Base-by-base conservation (phyloP, 2,888 invertebrate species). In the Cantharis lateralis region DNA sequence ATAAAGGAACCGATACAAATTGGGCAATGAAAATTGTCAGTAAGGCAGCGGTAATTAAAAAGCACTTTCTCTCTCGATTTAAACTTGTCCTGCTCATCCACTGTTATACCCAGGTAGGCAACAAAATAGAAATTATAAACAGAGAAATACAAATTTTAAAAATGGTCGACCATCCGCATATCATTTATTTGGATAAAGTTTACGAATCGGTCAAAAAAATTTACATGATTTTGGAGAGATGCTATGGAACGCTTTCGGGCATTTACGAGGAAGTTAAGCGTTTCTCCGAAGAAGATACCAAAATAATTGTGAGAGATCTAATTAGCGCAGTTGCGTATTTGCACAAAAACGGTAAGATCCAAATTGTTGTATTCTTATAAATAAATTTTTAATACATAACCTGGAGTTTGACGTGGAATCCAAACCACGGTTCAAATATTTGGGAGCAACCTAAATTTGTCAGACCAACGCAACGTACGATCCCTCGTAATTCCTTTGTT, bases 121-220 rank as follows among this genome's bases (percentile, higher is more conserved):
- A 74, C 10, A 81, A 80, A 81, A 84, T 90, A 72, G 87, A 87
- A 76, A 83, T 88, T 61, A 82, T 91, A 66, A 88, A 90, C 77
- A 84, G 89, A 76, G 91, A 91, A 86, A 90, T 91, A 66, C 86
- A 87, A 76, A 91, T 91, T 78, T 85, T 91, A 79, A 91, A 90
- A 84, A 84, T 88, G 80, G 90, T 91, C n/a, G 84, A 88, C 63
- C 91, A 91, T 85, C 89, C 89, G 13, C 90, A 91, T 82, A 91
- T 91, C 72, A 90, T 91, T 77, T 85, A 86, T 78, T 85, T 91
- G 66, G 88, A 90, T 78, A 89, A 89, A 84, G 89, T 91, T 5
- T 89, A 89, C 79, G 91, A 91, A 84, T 90, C 91, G 1, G 82
- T 88, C 10, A 89, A 89, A 86, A 89, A 89, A 82, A 90, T 91